These are phyloP conservation scores for Eumaeus atala DNA, from an alignment of 1,140 invertebrate genomes.

Conservation along the genomic window DNA sequence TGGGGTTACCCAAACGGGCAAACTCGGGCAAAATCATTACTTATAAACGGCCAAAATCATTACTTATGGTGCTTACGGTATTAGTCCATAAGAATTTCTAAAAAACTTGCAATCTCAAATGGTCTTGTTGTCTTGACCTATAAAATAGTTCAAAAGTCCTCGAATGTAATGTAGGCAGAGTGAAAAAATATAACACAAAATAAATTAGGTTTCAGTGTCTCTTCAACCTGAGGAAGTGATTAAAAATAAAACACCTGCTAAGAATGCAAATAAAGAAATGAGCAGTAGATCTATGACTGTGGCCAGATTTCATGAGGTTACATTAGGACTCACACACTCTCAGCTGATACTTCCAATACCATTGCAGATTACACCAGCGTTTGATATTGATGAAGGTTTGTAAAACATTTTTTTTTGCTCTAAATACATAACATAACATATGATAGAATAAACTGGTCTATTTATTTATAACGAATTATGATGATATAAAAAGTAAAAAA, in stretches of 20 bases:
- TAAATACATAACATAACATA: not conserved
- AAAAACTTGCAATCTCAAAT: too few relatives aligned
- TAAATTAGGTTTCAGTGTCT: conserved; percentile 80
- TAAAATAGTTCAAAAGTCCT: not conserved
- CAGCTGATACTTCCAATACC: conserved; percentile 95
- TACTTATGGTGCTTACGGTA: too few relatives aligned
- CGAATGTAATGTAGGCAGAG: not conserved
- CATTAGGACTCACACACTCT: conserved; percentile 89
- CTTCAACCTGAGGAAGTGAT: conserved; percentile 93
- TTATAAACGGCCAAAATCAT: too few relatives aligned
- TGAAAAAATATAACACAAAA: not conserved
- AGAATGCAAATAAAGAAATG: conserved; percentile 54
- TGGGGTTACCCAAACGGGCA: too few relatives aligned
- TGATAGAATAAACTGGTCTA: too few relatives aligned
- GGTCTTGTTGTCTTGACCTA: too few relatives aligned
- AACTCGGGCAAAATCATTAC: too few relatives aligned
- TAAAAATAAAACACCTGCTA: conserved; percentile 60
- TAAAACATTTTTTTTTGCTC: not conserved
- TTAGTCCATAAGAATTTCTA: too few relatives aligned
- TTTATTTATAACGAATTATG: too few relatives aligned
- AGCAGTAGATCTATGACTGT: conserved; percentile 75
- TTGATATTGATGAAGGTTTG: conserved; percentile 87
- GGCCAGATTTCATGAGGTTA: conserved; percentile 94
- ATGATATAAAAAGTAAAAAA: too few relatives aligned
- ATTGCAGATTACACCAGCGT: conserved; percentile 93